Evolutionary conservation across 2,797 vertebrate species (phyloP), one percentile per base, ranked within the genome.

Genomic region (Echiichthys vipera): DNA sequence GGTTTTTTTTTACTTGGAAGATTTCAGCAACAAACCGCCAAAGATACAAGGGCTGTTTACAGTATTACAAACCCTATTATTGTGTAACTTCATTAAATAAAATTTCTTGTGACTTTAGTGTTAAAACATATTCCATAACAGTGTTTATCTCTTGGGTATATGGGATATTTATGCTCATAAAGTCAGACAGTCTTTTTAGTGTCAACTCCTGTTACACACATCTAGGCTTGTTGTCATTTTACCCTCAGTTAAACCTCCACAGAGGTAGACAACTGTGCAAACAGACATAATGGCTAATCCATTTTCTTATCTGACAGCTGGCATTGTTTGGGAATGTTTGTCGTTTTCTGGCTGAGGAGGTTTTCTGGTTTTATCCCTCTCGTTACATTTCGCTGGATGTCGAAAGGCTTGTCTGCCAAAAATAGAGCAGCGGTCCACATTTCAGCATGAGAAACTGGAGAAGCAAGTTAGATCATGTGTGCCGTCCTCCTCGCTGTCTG

Each of bases 401-500:
- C 80, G 84, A 85, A 87, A 88, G 76, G 63, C 80, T 49, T 68
- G 80, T 74, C 80, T 58, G 71, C 76, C 80, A 74, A 61, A 86
- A 88, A 90, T 87, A 90, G 85, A 87, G 81, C 86, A 67, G 64
- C 81, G 10, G 73, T 87, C 78, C 77, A 65, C 80, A 75, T 85
- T 90, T 88, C 70, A 77, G 74, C 79, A 56, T 24, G 59, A 87
- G 87, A 86, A 90, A 86, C 84, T 37, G 65, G 78, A 89, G 88
- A 85, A 62, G 81, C 74, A 39, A 70, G 88, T 80, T 64, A 59
- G 78, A 81, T 86, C 79, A 75, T 84, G 85, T 65, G 8, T 59
- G 71, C 61, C 64, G 54, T 77, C 47, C 62, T 37, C 47, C 50
- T 68, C 5, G 65, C 71, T 5, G 5, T 73, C 49, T 49, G 71